Base-by-base conservation (phyloP, 2,113 vertebrate genomes). In the Eptatretus burgeri region DNA sequence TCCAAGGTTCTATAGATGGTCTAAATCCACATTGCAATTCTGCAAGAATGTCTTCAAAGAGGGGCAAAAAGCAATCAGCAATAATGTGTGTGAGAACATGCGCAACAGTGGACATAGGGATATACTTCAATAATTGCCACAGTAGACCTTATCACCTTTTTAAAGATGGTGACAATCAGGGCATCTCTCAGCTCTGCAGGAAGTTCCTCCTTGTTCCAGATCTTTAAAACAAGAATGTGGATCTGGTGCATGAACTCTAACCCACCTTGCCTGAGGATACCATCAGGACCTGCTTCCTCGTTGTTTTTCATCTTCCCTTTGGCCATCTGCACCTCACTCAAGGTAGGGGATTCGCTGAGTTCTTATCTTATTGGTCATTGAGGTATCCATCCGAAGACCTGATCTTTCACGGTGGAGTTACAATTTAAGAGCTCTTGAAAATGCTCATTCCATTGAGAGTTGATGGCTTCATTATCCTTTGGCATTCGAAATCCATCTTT, bases 151-250 rank as follows among this genome's bases (percentile, higher is more conserved):
- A 12, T 60, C 56, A 9, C 56, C 56, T 19, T 60, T 60, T 60
- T 60, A 60, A 60, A 60, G 56, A 60, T 60, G 56, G 56, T 17
- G 19, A 60, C 56, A 60, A 10, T 60, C 56, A 60, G n/a, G 56
- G 2, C 56, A 60, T 10, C 56, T 60, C 56, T 60, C 16, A 10
- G 56, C 19, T 60, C 56, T 12, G 56, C 19, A 11, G 56, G 56
- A 19, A 60, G 11, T 12, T 12, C 56, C 56, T 60, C 27, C 27
- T 41, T 19, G 12, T 60, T n/a, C 56, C 56, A 60, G 56, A 60
- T 12, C 56, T 60, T 60, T 19, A 60, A 19, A n/a, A 60, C 16
- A 11, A 11, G 56, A 19, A 19, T 8, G 10, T 60, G 56, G n/a
- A 60, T 19, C 16, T 60, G 56, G 56, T 12, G 12, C 19, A 60